These are phyloP conservation scores for Bergia sp. DNA, from an alignment of 92 coral and sea anemone species.

Conservation along the genomic window DNA sequence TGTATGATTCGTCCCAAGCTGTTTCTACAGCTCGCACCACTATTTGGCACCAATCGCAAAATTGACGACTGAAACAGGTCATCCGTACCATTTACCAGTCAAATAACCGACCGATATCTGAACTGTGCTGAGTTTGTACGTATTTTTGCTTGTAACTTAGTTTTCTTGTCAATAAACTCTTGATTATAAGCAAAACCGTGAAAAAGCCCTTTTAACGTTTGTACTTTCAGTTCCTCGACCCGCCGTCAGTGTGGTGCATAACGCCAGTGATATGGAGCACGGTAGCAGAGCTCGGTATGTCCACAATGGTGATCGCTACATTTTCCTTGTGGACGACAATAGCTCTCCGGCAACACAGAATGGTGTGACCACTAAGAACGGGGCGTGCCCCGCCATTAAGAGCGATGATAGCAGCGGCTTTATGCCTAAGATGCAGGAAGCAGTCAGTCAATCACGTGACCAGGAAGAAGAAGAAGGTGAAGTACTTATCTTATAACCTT, in stretches of 20 bases:
- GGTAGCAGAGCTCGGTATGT: constrained; percentile 30
- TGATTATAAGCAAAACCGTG: not conserved
- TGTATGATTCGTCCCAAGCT: too few relatives aligned
- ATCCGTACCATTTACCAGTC: too few relatives aligned
- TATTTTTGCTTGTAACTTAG: too few relatives aligned
- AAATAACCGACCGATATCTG: too few relatives aligned
- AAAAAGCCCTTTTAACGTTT: not conserved
- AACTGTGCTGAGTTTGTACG: too few relatives aligned
- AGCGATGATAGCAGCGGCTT: not conserved
- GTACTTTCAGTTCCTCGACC: constrained; percentile 30
- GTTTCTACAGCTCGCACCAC: too few relatives aligned
- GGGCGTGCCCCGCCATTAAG: not conserved
- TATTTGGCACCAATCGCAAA: too few relatives aligned
- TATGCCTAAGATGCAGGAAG: constrained; percentile 34
- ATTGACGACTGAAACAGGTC: too few relatives aligned
- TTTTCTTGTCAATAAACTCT: too few relatives aligned
- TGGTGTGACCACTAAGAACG: constrained; percentile 47
- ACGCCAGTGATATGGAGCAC: constrained; percentile 3
- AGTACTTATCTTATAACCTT: not conserved
- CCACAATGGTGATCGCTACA: constrained; percentile 80
- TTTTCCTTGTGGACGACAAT: constrained; percentile 93
- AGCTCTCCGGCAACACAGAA: constrained; percentile 53
- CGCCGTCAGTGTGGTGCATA: constrained; percentile 24
- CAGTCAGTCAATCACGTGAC: constrained; percentile 42
- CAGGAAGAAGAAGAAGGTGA: constrained; percentile 63